Conservation (phyloP, 1,140 invertebrate genomes). For the Drosophila biarmipes region DNA sequence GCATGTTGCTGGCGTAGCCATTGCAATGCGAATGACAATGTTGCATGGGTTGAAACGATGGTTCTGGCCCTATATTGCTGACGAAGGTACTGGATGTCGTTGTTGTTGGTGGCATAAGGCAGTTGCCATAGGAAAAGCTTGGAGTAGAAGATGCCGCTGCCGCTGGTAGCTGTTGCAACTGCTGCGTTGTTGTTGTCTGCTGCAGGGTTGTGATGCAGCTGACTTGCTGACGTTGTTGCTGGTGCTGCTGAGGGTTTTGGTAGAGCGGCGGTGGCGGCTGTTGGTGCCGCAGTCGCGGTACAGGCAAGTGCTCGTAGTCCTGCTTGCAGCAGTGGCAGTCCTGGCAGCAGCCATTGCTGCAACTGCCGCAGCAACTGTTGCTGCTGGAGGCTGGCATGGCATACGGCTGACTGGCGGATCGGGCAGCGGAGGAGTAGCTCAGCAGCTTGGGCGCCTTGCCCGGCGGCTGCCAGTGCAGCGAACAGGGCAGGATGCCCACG, state of each 20-base stretch:
- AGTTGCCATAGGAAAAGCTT: slow-evolving; percentile 13
- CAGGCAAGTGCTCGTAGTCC: slow-evolving; percentile 65
- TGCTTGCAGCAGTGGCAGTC: slow-evolving; percentile 52
- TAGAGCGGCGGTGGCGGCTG: slow-evolving; percentile 45
- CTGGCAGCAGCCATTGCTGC: slow-evolving; percentile 31
- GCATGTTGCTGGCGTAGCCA: slow-evolving; percentile 10
- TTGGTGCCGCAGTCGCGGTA: slow-evolving; percentile 55
- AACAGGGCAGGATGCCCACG: slow-evolving; percentile 67
- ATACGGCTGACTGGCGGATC: slow-evolving; percentile 49
- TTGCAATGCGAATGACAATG: slow-evolving; percentile 38
- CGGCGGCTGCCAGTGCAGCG: slow-evolving; percentile 56
- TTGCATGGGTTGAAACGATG: slow-evolving; percentile 1
- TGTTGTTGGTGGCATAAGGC: slow-evolving; percentile 28
- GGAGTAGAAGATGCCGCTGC: slow-evolving; percentile 9
- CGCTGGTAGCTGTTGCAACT: slow-evolving; percentile 41
- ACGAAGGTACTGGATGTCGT: slow-evolving; percentile 20
- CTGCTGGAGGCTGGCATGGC: slow-evolving; percentile 27
- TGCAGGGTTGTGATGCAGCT: slow-evolving; percentile 66
- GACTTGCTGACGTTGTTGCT: slow-evolving; percentile 43
- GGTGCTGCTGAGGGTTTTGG: slow-evolving; percentile 15
- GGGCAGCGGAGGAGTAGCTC: slow-evolving; percentile 20
- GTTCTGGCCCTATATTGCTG: slow-evolving; percentile 26
- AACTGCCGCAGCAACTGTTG: slow-evolving; percentile 28
- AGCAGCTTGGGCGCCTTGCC: slow-evolving; percentile 66
- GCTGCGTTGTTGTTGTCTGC: slow-evolving; percentile 63